phyloP scores from a whole-genome alignment of 2,113 vertebrate genomes.

The Chaetorhynchus papuensis region DNA sequence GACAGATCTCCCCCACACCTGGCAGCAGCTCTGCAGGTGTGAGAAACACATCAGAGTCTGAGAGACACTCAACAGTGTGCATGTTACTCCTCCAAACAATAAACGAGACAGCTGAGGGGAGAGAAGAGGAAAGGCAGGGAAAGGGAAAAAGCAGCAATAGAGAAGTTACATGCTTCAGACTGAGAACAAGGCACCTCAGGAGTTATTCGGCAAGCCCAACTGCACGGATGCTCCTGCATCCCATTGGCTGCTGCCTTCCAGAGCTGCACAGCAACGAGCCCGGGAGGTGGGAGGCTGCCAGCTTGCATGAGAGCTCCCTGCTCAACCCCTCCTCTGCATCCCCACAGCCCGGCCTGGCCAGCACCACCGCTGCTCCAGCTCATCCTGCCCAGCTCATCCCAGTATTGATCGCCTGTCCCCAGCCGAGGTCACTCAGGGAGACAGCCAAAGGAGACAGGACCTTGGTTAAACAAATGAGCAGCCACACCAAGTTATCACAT shows the following conservation, averaged over 20 bases:
- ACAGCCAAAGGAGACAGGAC: not conserved
- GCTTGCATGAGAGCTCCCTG: not conserved
- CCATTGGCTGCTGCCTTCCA: conserved; percentile 13
- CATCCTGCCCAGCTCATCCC: not conserved
- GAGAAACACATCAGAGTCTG: not conserved
- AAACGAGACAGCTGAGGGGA: not conserved
- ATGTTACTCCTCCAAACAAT: not conserved
- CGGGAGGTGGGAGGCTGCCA: conserved; percentile 8
- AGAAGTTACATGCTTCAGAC: not conserved
- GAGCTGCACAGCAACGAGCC: conserved; percentile 51
- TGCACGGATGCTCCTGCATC: not conserved
- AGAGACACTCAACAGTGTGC: not conserved
- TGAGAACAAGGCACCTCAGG: not conserved
- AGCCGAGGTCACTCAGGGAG: not conserved
- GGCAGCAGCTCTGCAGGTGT: rapidly evolving
- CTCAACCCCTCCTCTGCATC: not conserved
- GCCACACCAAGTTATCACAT: not conserved
- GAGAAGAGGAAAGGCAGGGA: not conserved
- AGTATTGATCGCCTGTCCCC: not conserved
- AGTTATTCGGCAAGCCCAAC: not conserved
- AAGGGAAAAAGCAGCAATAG: not conserved
- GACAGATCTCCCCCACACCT: not conserved
- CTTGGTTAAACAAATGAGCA: not conserved
- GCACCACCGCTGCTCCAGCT: not conserved
- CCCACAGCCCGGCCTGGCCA: not conserved